Evolutionary conservation across 2,888 invertebrate genomes (phyloP).

Genomic region (Callosobruchus maculatus): DNA sequence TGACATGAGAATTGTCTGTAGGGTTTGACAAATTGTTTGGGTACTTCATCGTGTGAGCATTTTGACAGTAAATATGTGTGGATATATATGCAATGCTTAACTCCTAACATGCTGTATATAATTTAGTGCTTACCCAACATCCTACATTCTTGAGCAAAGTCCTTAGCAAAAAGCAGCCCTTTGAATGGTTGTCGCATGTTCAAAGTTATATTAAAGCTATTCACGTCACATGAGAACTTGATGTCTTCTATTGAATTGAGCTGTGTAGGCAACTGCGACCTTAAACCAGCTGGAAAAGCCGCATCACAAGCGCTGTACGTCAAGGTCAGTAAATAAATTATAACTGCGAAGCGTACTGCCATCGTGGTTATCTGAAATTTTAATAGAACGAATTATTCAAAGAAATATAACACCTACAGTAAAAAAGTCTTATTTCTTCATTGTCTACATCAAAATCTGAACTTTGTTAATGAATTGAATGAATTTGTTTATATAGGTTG

Average conservation of each 20-base stretch:
- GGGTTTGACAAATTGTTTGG: too few species aligned
- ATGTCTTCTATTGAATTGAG: conserved; percentile 58
- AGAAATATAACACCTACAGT: too few species aligned
- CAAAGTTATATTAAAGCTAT: conserved; percentile 60
- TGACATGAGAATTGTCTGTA: too few species aligned
- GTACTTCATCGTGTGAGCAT: too few species aligned
- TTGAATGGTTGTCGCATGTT: conserved; percentile 63
- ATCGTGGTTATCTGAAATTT: conserved; percentile 17
- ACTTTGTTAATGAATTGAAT: too few species aligned
- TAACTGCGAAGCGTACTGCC: background rate
- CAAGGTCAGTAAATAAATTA: background rate
- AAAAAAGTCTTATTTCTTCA: too few species aligned
- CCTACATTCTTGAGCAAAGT: conserved; percentile 69
- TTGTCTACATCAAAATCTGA: too few species aligned
- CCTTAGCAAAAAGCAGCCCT: conserved; percentile 71
- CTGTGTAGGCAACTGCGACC: conserved; percentile 31
- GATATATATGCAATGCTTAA: background rate
- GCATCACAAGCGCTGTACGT: background rate
- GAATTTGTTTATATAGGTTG: too few species aligned
- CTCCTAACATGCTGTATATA: background rate
- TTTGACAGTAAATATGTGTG: too few species aligned
- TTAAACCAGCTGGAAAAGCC: conserved; percentile 2
- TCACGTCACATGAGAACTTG: conserved; percentile 61
- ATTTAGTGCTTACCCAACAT: conserved; percentile 52
- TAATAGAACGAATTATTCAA: too few species aligned